These are phyloP conservation scores for Corticium candelabrum DNA, from an alignment of 37 sponge, comb jelly and placozoan genomes.

Conservation along the genomic window DNA sequence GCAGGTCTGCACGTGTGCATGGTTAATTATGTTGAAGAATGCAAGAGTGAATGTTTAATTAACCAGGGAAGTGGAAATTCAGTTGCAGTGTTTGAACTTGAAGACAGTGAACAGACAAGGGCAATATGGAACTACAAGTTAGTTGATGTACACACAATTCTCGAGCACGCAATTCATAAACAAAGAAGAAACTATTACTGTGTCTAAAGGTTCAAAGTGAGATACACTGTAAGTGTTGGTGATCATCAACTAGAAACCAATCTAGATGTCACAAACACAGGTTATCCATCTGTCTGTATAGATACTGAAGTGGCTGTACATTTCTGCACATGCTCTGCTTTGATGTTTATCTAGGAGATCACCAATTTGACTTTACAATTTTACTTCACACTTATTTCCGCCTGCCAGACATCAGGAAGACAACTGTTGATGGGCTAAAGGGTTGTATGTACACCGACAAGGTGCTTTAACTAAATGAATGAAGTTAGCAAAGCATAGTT, in stretches of 20 bases:
- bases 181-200: not conserved
- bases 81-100: constrained; percentile 48
- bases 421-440: constrained; percentile 66
- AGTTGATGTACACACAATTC: constrained; percentile 14
- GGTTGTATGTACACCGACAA: constrained; percentile 62
- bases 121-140: constrained; percentile 55
- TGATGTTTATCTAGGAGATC: not conserved
- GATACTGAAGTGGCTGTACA: too few species aligned
- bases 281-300: not conserved
- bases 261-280: not conserved
- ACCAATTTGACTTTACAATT: constrained; percentile 64
- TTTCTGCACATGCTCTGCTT: not conserved
- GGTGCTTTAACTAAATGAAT: constrained; percentile 16
- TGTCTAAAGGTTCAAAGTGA: constrained; percentile 36
- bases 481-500: not conserved
- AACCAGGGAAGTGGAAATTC: constrained; percentile 45
- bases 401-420: constrained; percentile 53
- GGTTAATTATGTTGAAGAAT: constrained; percentile 6
- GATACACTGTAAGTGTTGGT: constrained; percentile 34
- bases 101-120: constrained; percentile 58
- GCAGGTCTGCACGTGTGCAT: not conserved
- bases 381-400: constrained; percentile 83
- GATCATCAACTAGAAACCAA: constrained; percentile 5
- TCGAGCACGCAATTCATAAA: too few species aligned
- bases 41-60: constrained; percentile 29